Evolutionary conservation across 2,797 vertebrate species (phyloP).

Genomic region (Peromyscus attwateri): DNA sequence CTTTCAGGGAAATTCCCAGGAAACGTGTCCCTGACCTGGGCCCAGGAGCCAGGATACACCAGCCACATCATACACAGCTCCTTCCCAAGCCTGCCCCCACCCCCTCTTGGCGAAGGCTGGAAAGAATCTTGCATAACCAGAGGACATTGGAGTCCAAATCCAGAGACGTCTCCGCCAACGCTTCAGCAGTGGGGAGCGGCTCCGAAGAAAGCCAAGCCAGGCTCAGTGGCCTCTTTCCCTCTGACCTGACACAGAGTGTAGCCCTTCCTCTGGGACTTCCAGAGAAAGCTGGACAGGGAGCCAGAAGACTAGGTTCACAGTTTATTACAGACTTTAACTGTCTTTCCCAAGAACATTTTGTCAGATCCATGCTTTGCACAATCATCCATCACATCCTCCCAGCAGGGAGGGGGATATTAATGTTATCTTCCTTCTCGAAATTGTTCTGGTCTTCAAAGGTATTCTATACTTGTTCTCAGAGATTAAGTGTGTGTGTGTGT

Average conservation of each 20-base stretch:
- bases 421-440: background rate
- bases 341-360: background rate
- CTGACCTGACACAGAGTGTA: background rate
- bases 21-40: background rate
- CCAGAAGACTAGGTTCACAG: fast-evolving
- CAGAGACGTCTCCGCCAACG: background rate
- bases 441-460: background rate
- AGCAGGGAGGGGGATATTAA: fast-evolving
- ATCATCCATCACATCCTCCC: background rate
- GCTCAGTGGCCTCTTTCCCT: background rate
- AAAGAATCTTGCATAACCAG: slow-evolving; percentile 41
- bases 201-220: background rate
- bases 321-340: background rate
- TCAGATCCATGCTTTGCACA: background rate
- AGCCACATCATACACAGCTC: background rate
- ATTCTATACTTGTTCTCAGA: background rate
- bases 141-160: background rate
- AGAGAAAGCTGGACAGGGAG: background rate
- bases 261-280: background rate
- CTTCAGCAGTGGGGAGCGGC: background rate
- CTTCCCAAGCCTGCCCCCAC: background rate
- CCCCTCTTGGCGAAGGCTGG: background rate
- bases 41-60: background rate
- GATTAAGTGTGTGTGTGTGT: background rate
- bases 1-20: background rate